Conservation (phyloP, 1,140 invertebrate genomes). For the Pachyrhynchus sulphureomaculatus region DNA sequence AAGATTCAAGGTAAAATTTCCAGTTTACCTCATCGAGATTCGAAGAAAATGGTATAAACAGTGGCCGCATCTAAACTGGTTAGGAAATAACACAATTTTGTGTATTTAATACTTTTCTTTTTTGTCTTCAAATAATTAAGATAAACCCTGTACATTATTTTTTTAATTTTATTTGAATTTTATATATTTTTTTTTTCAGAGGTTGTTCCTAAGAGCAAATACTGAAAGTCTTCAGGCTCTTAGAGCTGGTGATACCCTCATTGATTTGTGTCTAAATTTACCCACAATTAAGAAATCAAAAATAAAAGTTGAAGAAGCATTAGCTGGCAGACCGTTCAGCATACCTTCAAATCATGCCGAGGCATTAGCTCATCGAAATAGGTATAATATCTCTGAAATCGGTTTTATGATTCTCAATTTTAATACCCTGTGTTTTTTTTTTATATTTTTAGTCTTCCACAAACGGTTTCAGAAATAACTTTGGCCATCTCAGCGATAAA, state of each 20-base stretch:
- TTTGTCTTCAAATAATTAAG: no score
- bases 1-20: no score
- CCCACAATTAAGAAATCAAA: constrained; percentile 75
- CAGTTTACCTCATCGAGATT: no score
- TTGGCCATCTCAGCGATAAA: constrained; percentile 80
- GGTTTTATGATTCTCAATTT: background rate
- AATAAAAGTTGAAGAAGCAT: constrained; percentile 67
- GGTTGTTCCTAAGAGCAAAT: constrained; percentile 61
- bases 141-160: no score
- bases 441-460: constrained; percentile 64
- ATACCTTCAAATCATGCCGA: constrained; percentile 72
- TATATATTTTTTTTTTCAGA: no score
- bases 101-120: no score
- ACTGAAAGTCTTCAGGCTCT: constrained; percentile 58
- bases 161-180: no score
- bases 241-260: constrained; percentile 75
- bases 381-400: constrained; percentile 44
- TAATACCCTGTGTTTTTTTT: background rate
- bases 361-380: constrained; percentile 69
- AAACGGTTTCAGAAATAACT: constrained; percentile 78
- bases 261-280: constrained; percentile 75
- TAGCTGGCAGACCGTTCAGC: constrained; percentile 64
- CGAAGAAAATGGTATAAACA: no score
- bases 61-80: no score
- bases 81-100: no score